Percentiles rank a stretch among this genome's conserved stretches.
These are phyloP conservation scores for Rhabdomys pumilio DNA, from an alignment of 2,797 vertebrate species.

Conservation along the genomic window DNA sequence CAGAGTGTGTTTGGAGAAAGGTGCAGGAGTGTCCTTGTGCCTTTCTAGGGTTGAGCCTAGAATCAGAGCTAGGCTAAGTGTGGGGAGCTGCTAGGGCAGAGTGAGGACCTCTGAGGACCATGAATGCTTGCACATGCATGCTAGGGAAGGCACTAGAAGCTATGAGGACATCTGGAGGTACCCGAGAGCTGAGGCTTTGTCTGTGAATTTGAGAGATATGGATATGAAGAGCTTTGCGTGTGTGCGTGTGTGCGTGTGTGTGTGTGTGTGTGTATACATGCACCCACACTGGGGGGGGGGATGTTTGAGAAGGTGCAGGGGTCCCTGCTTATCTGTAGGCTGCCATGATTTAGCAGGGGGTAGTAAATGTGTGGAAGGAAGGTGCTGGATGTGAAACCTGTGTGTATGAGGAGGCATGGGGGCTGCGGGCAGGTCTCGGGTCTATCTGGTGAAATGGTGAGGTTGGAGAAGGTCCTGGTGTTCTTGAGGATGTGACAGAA, in stretches of 20 bases:
- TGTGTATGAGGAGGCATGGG: not conserved
- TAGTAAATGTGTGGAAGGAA: not conserved
- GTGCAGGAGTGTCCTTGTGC: not conserved
- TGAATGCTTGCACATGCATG: not conserved
- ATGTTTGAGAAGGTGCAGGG: not conserved
- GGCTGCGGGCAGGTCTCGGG: not conserved
- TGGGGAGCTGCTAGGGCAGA: not conserved
- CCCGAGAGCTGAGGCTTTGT: not conserved
- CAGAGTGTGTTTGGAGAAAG: not conserved
- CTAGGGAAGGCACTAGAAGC: not conserved
- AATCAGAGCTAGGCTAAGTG: not conserved
- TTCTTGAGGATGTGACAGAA: not conserved
- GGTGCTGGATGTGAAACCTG: not conserved
- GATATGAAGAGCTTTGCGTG: conserved; percentile 5
- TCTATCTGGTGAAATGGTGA: not conserved
- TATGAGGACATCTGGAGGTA: not conserved
- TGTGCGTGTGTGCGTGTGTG: not conserved
- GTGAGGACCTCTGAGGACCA: not conserved
- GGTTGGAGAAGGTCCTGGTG: not conserved
- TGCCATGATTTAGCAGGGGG: not conserved
- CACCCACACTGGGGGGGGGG: no score
- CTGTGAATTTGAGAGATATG: not conserved
- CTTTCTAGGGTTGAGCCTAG: conserved; percentile 33
- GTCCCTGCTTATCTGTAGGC: not conserved
- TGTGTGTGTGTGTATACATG: not conserved